Evolutionary conservation across 2,797 vertebrate genomes (phyloP).

Genomic region (Cetoscarus ocellatus): DNA sequence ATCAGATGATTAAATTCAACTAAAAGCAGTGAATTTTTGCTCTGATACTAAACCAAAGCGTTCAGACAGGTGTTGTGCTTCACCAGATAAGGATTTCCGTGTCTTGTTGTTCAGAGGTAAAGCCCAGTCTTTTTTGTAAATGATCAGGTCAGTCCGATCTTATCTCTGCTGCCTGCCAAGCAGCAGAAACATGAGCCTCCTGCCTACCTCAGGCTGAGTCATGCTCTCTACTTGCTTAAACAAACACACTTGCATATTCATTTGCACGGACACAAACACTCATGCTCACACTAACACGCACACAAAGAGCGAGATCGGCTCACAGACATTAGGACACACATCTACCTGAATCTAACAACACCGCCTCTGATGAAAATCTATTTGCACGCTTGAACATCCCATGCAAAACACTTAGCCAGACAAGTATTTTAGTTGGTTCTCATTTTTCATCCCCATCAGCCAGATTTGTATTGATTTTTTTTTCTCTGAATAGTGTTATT

Average conservation of each 20-base stretch:
- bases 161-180: constrained; percentile 64
- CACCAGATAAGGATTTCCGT: constrained; percentile 44
- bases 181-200: constrained; percentile 71
- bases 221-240: constrained; percentile 61
- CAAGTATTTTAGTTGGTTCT: constrained; percentile 26
- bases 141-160: constrained; percentile 60
- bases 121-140: constrained; percentile 49
- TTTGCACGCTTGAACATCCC: constrained; percentile 26
- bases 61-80: constrained; percentile 27
- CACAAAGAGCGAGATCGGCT: neutral
- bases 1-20: no score
- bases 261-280: constrained; percentile 19
- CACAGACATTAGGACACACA: constrained; percentile 12
- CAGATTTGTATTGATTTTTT: constrained; percentile 26
- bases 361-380: constrained; percentile 39
- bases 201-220: constrained; percentile 72
- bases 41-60: constrained; percentile 38
- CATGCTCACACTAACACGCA: constrained; percentile 18
- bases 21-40: no score
- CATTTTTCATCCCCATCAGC: constrained; percentile 14
- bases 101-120: constrained; percentile 47
- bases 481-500: constrained; percentile 2
- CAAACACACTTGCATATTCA: constrained; percentile 65
- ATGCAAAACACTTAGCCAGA: constrained; percentile 39
- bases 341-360: constrained; percentile 35